Base-by-base conservation (phyloP, 2,888 invertebrate species). In the Torymus auratus region DNA sequence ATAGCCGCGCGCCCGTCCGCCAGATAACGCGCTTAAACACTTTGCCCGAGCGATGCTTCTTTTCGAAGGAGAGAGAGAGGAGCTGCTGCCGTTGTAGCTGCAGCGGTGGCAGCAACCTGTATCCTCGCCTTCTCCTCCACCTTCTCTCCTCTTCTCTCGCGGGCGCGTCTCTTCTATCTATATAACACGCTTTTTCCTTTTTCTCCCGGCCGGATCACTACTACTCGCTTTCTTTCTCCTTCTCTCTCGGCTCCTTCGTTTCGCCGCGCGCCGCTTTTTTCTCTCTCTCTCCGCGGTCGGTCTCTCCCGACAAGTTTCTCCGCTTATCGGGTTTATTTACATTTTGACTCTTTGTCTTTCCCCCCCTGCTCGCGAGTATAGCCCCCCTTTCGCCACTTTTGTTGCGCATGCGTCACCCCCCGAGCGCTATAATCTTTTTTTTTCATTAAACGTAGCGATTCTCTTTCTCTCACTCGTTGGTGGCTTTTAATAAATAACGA, bases 21-120 rank as follows among this genome's bases (percentile, higher is more conserved):
- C 86, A 89, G 90, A 90, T 90, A 90, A 90, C 90, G 88, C 88
- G 89, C 88, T 90, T 90, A 90, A 90, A 90, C 90, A 90, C 90
- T 90, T 90, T 89, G 89, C 88, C 89, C 88, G 88, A 87, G 88
- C 89, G 87, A 89, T 89, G 88, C 89, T 88, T 90, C 89, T 88
- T 87, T 87, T 69, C 17, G 61, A 61, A 11, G 11, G 41, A 62
- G 62, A 23, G 62, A 62, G 62, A 62, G 41, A 23, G 23, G 50
- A 17, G 74, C 56, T 65, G 4, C 62, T 28, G 56, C 28, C 56
- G 55, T 55, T 55, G 56, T 61, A 56, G 50, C 58, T 56, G 67
- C 17, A n/a, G n/a, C 58, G 11, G 70, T 15, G 74, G 77, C 78
- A 78, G 78, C 82, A 67, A 55, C 73, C 65, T 69, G 60, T 60